phyloP scores from a whole-genome alignment of 2,797 vertebrate species.

The Melopsittacus undulatus region DNA sequence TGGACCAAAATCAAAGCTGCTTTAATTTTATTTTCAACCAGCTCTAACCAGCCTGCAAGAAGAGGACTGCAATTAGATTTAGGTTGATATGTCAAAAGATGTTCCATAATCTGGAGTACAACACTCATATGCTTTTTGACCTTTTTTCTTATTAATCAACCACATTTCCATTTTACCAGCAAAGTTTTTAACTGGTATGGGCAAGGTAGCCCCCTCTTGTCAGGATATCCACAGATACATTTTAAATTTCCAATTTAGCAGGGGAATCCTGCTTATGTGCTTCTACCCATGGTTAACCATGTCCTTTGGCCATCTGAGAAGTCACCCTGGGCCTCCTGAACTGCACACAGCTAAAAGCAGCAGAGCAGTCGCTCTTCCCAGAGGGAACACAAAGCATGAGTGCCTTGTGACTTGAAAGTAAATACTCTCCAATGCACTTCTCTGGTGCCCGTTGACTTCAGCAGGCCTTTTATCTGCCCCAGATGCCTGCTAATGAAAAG shows the following conservation, averaged over 20 bases:
- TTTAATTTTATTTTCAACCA: slow-evolving; percentile 5
- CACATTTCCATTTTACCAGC: not conserved
- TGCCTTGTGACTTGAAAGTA: not conserved
- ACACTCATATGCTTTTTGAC: not conserved
- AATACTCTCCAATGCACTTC: not conserved
- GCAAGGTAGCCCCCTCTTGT: not conserved
- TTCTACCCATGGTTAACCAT: not conserved
- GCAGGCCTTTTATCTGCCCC: not conserved
- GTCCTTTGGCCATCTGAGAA: not conserved
- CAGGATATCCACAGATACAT: not conserved
- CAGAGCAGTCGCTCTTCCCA: not conserved
- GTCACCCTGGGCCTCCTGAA: not conserved
- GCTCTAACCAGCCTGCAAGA: not conserved
- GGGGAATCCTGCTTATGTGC: accelerated
- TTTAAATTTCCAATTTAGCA: accelerated
- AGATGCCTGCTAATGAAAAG: not conserved
- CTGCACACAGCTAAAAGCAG: not conserved
- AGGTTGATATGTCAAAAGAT: not conserved
- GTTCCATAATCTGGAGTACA: not conserved
- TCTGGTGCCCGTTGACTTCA: not conserved
- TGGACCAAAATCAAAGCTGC: not conserved
- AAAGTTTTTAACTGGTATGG: not conserved
- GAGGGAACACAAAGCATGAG: accelerated
- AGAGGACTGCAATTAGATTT: not conserved
- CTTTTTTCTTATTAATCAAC: not conserved